A percentile compares a stretch with the other conserved stretches of the same genome.
Evolutionary conservation across 1,140 invertebrate species (phyloP).

Genomic region (Panonychus citri): DNA sequence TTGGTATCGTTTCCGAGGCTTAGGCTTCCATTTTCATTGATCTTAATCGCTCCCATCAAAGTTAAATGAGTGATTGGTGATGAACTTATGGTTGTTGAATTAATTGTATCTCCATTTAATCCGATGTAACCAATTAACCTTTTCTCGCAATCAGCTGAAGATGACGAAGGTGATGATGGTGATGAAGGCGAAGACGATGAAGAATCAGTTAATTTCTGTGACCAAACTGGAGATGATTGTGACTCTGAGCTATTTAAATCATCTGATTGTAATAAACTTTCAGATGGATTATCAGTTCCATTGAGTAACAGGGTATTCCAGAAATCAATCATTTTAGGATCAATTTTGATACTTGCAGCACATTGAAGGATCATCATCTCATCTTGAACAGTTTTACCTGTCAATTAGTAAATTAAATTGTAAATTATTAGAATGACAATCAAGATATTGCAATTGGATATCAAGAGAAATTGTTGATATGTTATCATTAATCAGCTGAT

Average conservation of each 20-base stretch:
- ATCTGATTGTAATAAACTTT: background rate
- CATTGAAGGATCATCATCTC: background rate
- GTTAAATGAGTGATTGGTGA: background rate
- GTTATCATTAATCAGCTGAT: too few species aligned
- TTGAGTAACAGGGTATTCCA: background rate
- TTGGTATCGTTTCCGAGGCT: background rate
- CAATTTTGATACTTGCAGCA: background rate
- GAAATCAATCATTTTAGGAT: background rate
- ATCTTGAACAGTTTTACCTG: background rate
- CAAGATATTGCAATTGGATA: too few species aligned
- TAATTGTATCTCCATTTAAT: background rate
- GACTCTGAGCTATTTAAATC: too few species aligned
- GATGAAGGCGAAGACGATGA: background rate
- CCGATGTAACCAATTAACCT: background rate
- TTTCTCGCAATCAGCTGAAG: background rate
- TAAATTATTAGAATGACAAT: too few species aligned
- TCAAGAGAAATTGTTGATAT: too few species aligned
- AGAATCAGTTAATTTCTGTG: too few species aligned
- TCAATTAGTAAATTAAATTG: too few species aligned
- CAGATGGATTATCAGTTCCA: too few species aligned
- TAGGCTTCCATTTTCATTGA: slow-evolving; percentile 13
- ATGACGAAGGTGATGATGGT: too few species aligned
- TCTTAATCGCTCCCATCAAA: slow-evolving; percentile 7
- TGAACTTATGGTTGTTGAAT: background rate
- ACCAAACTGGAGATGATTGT: too few species aligned